Evolutionary conservation across 1,140 invertebrate species (phyloP).

Genomic region (Pissodes strobi): DNA sequence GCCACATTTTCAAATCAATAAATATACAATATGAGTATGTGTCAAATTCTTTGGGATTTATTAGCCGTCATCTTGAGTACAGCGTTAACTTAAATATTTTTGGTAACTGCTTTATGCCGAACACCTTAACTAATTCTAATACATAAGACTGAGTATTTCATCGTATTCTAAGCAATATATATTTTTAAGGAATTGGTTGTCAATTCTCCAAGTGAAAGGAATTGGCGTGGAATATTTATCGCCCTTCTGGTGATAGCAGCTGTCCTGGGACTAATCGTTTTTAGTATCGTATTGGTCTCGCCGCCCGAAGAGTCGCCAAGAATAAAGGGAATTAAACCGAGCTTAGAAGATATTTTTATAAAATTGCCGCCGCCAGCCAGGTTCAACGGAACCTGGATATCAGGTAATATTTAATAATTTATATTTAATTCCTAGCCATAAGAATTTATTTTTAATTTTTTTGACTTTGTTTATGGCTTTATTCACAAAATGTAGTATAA

Average conservation of each 20-base stretch:
- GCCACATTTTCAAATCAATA: too few species aligned
- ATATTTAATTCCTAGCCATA: too few species aligned
- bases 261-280: constrained; percentile 83
- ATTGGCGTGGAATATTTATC: constrained; percentile 90
- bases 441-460: neutral
- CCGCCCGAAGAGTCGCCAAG: constrained; percentile 72
- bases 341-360: constrained; percentile 68
- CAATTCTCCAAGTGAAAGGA: constrained; percentile 77
- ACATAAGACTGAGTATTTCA: too few species aligned
- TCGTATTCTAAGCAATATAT: too few species aligned
- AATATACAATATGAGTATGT: too few species aligned
- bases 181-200: constrained; percentile 77
- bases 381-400: constrained; percentile 82
- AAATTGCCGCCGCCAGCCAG: constrained; percentile 63
- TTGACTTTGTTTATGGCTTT: constrained; percentile 1
- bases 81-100: too few species aligned
- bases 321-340: constrained; percentile 67
- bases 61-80: too few species aligned
- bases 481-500: too few species aligned
- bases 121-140: too few species aligned
- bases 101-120: too few species aligned
- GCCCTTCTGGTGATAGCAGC: constrained; percentile 84
- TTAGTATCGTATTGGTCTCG: constrained; percentile 84
- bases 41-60: too few species aligned
- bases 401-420: constrained; percentile 70